phyloP scores from a whole-genome alignment of 2,113 vertebrate genomes.

The Puffinus mauretanicus region DNA sequence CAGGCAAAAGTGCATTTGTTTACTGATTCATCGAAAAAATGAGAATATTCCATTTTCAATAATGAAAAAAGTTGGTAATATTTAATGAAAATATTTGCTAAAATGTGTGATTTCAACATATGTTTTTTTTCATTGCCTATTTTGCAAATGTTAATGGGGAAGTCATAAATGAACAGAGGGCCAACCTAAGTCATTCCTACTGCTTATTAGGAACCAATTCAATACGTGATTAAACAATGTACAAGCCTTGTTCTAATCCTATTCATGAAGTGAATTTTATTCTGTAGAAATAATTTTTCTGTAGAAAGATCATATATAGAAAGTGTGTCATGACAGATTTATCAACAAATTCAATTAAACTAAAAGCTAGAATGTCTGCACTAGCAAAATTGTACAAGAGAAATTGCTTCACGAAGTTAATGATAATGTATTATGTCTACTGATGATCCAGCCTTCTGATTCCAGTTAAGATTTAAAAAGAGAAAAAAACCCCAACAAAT shows the following conservation, averaged over 20 bases:
- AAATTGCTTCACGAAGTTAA: conserved; percentile 24
- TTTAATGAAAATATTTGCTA: not conserved
- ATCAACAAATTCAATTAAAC: conserved; percentile 58
- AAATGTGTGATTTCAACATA: not conserved
- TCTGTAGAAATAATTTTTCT: not conserved
- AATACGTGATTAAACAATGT: not conserved
- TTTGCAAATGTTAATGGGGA: not conserved
- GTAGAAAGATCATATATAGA: not conserved
- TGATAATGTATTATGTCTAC: not conserved
- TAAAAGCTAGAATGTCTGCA: conserved; percentile 37
- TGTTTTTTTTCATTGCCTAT: not conserved
- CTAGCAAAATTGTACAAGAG: not conserved
- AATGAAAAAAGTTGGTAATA: not conserved
- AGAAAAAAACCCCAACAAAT: not conserved
- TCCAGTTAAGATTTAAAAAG: not conserved
- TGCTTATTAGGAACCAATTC: conserved; percentile 3
- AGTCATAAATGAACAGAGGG: not conserved
- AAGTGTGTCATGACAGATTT: conserved; percentile 31
- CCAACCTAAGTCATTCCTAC: not conserved
- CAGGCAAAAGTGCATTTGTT: not conserved
- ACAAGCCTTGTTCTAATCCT: not conserved
- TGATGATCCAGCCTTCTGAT: not conserved
- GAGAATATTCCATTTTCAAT: not conserved
- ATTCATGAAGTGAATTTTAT: not conserved
- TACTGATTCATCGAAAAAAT: not conserved